These are phyloP conservation scores for Yasuhikotakia modesta DNA, from an alignment of 2,797 vertebrate species.

Conservation along the genomic window DNA sequence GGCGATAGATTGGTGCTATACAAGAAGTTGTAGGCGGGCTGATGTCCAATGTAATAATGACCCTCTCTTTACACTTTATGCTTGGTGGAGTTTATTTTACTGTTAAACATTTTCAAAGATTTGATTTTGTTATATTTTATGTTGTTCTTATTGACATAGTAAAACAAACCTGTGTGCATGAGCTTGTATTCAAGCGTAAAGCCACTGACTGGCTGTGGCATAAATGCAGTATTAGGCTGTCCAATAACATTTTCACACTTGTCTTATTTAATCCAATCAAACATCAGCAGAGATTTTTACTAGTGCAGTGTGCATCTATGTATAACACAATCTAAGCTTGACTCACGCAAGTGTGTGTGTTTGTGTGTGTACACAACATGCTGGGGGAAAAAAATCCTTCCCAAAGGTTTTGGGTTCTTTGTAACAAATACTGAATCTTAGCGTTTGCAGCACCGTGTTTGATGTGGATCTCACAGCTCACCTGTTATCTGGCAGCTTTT, in stretches of 20 bases:
- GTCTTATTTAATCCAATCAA: slow-evolving; percentile 6
- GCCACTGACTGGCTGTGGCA: neutral
- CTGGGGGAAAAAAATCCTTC: slow-evolving; percentile 11
- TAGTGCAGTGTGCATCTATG: slow-evolving; percentile 17
- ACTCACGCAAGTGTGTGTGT: no score
- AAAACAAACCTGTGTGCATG: neutral
- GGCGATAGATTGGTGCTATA: slow-evolving; percentile 25
- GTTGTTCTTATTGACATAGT: neutral
- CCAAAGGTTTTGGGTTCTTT: slow-evolving; percentile 24
- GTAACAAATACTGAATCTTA: slow-evolving; percentile 22
- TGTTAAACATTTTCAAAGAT: no score
- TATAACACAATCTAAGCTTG: slow-evolving; percentile 31
- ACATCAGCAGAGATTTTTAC: slow-evolving; percentile 15
- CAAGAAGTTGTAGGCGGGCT: neutral
- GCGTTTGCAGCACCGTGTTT: slow-evolving; percentile 10
- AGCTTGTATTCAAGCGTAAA: neutral
- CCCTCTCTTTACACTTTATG: slow-evolving; percentile 1
- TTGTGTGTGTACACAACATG: slow-evolving; percentile 1
- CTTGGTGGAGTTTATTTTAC: neutral
- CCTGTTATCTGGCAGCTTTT: slow-evolving; percentile 21
- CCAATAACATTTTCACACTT: slow-evolving; percentile 3
- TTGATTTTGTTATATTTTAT: no score
- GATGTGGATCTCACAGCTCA: slow-evolving; percentile 27
- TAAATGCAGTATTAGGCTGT: slow-evolving; percentile 1
- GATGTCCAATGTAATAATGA: slow-evolving; percentile 26